These are phyloP conservation scores for Nyctibius bracteatus DNA, from an alignment of 2,113 vertebrate genomes.

Conservation along the genomic window DNA sequence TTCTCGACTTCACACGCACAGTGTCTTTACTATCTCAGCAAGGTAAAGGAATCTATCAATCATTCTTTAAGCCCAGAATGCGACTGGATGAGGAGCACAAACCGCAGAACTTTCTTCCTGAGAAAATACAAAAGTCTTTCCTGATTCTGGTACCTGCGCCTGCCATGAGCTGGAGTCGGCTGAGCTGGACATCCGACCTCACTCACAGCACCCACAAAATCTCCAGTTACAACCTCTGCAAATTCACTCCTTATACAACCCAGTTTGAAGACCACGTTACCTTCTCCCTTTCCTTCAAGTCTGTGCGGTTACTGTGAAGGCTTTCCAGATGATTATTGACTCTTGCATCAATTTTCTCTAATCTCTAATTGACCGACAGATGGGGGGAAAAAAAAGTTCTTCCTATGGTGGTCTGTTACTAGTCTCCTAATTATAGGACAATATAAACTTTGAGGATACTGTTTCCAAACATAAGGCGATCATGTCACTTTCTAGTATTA, in stretches of 20 bases:
- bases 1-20: not conserved
- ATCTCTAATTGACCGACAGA: not conserved
- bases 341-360: not conserved
- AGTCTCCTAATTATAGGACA: not conserved
- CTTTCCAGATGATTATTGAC: not conserved
- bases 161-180: not conserved
- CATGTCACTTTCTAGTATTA: not conserved
- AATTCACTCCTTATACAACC: not conserved
- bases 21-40: not conserved
- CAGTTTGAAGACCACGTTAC: not conserved
- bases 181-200: not conserved
- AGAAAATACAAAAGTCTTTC: not conserved
- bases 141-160: not conserved
- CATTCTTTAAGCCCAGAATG: not conserved
- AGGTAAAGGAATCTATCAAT: not conserved
- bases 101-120: not conserved
- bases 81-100: not conserved
- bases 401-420: not conserved
- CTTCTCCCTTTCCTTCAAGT: not conserved
- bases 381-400: rapidly evolving
- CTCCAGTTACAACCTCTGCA: not conserved
- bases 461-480: not conserved
- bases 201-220: not conserved
- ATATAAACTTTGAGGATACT: not conserved
- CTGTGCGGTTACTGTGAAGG: not conserved